These are phyloP conservation scores for Cloeon dipterum DNA, from an alignment of 2,888 invertebrate species.

Conservation along the genomic window DNA sequence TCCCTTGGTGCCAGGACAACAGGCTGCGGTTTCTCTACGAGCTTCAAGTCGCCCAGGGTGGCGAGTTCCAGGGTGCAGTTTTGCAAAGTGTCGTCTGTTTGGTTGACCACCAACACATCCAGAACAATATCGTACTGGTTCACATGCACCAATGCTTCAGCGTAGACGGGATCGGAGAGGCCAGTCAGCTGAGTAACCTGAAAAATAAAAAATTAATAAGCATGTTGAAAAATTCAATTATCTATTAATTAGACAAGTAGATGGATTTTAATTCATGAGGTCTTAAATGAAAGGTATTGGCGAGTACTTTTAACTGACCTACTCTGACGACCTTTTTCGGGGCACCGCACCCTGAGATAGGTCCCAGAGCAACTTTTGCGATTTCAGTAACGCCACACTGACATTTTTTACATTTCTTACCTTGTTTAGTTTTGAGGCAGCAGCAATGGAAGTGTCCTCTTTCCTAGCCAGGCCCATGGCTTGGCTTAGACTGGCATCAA, in stretches of 20 bases:
- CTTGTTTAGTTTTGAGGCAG: slow-evolving; percentile 25
- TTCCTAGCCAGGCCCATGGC: slow-evolving; percentile 41
- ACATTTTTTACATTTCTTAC: too few species aligned
- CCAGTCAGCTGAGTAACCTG: slow-evolving; percentile 94
- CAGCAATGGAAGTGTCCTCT: slow-evolving; percentile 16
- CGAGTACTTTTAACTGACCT: too few species aligned
- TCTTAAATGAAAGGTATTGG: too few species aligned
- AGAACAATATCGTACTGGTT: slow-evolving; percentile 97
- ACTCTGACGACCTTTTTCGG: too few species aligned
- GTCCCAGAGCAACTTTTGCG: too few species aligned
- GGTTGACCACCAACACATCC: slow-evolving; percentile 94
- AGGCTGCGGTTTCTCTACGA: slow-evolving; percentile 92
- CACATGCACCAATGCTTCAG: slow-evolving; percentile 98
- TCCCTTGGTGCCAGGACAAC: slow-evolving; percentile 91
- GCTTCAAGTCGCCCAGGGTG: slow-evolving; percentile 87
- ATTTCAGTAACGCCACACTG: too few species aligned
- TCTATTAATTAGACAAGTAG: too few species aligned
- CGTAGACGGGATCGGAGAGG: slow-evolving; percentile 97
- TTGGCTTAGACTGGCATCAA: slow-evolving; percentile 79
- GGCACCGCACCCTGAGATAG: too few species aligned
- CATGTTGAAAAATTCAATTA: too few species aligned
- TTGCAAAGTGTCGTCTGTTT: slow-evolving; percentile 93
- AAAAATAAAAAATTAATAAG: too few species aligned
- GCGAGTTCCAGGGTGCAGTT: slow-evolving; percentile 95
- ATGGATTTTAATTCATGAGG: too few species aligned